phyloP scores from a whole-genome alignment of 2,797 vertebrate species.

The Platyrinchus mystaceus region DNA sequence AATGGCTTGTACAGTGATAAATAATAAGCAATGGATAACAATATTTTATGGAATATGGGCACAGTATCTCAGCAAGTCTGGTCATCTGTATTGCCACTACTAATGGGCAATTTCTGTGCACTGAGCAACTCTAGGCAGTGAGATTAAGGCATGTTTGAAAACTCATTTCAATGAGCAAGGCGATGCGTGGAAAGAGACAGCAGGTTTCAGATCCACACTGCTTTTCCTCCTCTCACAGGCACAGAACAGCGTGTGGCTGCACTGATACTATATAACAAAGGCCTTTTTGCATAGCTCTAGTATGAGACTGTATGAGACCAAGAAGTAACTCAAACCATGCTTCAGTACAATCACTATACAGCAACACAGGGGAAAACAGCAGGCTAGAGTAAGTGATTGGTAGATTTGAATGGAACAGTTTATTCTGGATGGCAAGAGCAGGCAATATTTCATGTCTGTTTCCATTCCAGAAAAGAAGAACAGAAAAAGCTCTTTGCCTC shows the following conservation, averaged over 20 bases:
- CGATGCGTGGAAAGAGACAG: neutral
- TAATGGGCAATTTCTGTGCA: neutral
- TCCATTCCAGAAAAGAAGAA: neutral
- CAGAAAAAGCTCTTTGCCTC: neutral
- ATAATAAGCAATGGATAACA: neutral
- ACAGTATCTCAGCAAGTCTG: neutral
- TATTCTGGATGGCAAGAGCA: neutral
- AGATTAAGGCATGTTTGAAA: neutral
- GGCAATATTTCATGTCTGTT: neutral
- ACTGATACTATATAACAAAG: neutral
- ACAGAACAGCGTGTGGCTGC: neutral
- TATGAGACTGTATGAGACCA: neutral
- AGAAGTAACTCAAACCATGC: neutral
- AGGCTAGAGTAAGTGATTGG: neutral
- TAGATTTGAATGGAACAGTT: neutral
- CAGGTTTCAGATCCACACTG: neutral
- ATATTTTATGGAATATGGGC: neutral
- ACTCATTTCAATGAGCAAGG: neutral
- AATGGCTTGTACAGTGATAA: neutral
- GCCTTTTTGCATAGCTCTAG: neutral
- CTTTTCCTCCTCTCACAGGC: neutral
- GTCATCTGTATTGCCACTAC: neutral
- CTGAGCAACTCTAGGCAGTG: neutral
- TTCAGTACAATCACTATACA: neutral
- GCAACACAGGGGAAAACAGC: neutral